phyloP scores from a whole-genome alignment of 2,888 invertebrate genomes.

The Drosophila emarginata region DNA sequence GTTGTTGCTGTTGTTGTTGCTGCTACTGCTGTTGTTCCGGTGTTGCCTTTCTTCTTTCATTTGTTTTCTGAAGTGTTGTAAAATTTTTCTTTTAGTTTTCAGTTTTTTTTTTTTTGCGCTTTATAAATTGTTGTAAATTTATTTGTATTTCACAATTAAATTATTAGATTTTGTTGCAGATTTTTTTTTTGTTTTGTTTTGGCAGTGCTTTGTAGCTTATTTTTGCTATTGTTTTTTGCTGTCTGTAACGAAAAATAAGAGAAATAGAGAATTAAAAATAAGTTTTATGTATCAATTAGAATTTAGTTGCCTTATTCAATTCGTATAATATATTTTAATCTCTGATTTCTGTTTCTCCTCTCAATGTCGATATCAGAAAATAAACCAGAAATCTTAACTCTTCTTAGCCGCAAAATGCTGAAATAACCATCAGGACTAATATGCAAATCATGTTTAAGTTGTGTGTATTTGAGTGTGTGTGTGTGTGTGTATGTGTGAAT shows the following conservation, averaged over 20 bases:
- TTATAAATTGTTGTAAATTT: slow-evolving; percentile 35
- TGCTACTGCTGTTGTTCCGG: slow-evolving; percentile 27
- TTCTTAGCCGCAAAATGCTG: neutral
- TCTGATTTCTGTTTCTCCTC: too few relatives aligned
- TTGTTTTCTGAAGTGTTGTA: slow-evolving; percentile 37
- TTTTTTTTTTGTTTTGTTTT: too few relatives aligned
- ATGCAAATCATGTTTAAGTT: neutral
- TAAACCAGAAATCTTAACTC: neutral
- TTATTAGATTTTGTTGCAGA: slow-evolving; percentile 43
- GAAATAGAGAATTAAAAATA: neutral
- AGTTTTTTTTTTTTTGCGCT: slow-evolving; percentile 19
- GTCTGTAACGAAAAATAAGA: neutral
- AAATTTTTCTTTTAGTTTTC: slow-evolving; percentile 33
- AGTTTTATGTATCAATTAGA: neutral
- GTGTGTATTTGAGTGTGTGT: neutral
- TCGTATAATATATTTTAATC: neutral
- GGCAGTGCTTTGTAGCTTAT: slow-evolving; percentile 75
- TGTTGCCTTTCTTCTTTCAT: slow-evolving; percentile 16
- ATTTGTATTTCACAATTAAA: slow-evolving; percentile 40
- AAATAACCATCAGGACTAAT: neutral
- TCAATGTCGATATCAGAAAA: neutral
- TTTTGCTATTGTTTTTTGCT: slow-evolving; percentile 61
- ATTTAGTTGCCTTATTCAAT: neutral
- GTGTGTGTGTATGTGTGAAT: neutral
- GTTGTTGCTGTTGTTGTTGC: slow-evolving; percentile 20